These are phyloP conservation scores for Diarsia rubi DNA, from an alignment of 2,888 invertebrate species.

Conservation along the genomic window DNA sequence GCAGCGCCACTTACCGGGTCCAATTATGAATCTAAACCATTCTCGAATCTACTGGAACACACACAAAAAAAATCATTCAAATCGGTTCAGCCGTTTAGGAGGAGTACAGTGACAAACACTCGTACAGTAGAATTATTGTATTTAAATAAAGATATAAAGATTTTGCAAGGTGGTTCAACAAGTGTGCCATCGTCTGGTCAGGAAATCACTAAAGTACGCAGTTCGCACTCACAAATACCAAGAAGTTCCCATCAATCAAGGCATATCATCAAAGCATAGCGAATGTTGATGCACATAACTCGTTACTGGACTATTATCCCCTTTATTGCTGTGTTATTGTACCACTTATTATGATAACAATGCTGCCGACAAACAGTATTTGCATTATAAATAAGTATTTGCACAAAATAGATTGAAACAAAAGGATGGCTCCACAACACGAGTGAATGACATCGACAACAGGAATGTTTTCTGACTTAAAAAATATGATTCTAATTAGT, in stretches of 20 bases:
- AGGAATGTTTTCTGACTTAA: no score
- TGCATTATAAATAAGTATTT: constrained; percentile 40
- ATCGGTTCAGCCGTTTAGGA: no score
- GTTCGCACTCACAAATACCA: constrained; percentile 18
- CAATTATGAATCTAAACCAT: no score
- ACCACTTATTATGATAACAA: constrained; percentile 58
- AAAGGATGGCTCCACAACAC: not conserved
- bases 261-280: constrained; percentile 34
- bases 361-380: constrained; percentile 34
- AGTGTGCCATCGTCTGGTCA: not conserved
- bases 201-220: not conserved
- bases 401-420: not conserved
- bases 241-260: constrained; percentile 48
- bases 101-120: no score
- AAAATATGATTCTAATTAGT: no score
- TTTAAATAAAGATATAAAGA: no score
- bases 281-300: constrained; percentile 24
- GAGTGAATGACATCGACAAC: not conserved
- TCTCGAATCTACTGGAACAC: no score
- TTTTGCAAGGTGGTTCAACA: no score
- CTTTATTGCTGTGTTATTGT: constrained; percentile 49
- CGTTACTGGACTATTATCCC: constrained; percentile 29
- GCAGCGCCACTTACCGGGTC: no score
- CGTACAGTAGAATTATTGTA: no score
- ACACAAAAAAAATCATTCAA: no score